A percentile compares a stretch with the other conserved stretches of the same genome.
These are phyloP conservation scores for Gallinago paraguaiae DNA, from an alignment of 2,113 vertebrate genomes.

Conservation along the genomic window DNA sequence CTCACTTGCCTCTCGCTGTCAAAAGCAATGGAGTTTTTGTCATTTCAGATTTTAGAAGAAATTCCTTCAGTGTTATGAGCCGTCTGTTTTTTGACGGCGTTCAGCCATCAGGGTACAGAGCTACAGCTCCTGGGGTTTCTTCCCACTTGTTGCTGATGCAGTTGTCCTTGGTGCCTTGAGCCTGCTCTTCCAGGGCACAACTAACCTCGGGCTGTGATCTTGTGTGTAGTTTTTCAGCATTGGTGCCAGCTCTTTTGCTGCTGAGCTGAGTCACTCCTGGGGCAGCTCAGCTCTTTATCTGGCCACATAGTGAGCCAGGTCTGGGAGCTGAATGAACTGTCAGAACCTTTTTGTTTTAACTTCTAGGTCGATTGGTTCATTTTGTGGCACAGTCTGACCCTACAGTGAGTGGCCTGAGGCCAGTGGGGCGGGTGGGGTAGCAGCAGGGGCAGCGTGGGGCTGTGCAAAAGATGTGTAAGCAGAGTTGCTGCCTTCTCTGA, in stretches of 20 bases:
- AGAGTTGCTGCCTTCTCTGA: neutral
- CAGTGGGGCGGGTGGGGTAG: neutral
- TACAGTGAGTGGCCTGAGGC: neutral
- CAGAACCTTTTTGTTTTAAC: neutral
- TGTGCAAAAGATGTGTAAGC: neutral
- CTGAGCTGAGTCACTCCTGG: neutral
- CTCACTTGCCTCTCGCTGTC: neutral
- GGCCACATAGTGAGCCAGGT: neutral
- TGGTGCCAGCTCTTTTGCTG: neutral
- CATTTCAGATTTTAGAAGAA: neutral
- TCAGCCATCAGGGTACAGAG: neutral
- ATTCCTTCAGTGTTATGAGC: neutral
- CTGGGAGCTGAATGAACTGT: neutral
- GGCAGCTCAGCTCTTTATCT: neutral
- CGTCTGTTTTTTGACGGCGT: neutral
- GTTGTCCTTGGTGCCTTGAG: neutral
- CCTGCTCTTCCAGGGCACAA: neutral
- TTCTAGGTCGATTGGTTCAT: neutral
- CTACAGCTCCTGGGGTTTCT: neutral
- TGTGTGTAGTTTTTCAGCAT: accelerated
- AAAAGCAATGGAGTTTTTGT: neutral
- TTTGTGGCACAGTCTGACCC: neutral
- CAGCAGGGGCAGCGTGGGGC: neutral
- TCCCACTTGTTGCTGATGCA: neutral
- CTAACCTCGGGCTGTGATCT: neutral